These are phyloP conservation scores for Campoletis sonorensis DNA, from an alignment of 1,140 invertebrate genomes.

Conservation along the genomic window DNA sequence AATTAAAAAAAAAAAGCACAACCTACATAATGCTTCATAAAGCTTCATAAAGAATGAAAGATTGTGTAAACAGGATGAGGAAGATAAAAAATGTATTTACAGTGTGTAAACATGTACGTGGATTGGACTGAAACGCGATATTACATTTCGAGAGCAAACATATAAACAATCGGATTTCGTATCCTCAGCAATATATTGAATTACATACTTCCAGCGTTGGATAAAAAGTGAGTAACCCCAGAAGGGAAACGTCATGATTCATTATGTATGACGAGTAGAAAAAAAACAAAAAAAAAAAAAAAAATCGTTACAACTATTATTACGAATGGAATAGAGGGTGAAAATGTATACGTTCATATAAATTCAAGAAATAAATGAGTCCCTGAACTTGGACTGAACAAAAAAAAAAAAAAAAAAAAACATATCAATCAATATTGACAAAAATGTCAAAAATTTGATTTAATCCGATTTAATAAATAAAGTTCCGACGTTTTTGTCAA, in stretches of 20 bases:
- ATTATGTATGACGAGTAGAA: conserved; percentile 13
- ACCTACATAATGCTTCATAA: background rate
- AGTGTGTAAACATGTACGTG: background rate
- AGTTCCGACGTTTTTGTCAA: too few relatives aligned
- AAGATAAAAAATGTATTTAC: conserved; percentile 11
- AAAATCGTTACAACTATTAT: conserved; percentile 28
- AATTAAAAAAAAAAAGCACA: too few relatives aligned
- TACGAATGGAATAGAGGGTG: background rate
- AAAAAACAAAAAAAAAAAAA: conserved; percentile 1
- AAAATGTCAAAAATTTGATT: too few relatives aligned
- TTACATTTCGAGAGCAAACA: background rate
- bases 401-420: too few relatives aligned
- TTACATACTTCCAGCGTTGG: conserved; percentile 6
- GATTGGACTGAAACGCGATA: background rate
- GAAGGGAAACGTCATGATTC: conserved; percentile 34
- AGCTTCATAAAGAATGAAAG: conserved; percentile 16
- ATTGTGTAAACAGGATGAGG: background rate
- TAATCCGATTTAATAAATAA: too few relatives aligned
- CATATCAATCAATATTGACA: too few relatives aligned
- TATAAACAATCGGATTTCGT: background rate
- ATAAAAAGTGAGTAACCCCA: conserved; percentile 36
- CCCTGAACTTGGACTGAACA: too few relatives aligned
- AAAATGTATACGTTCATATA: background rate
- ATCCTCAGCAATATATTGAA: conserved; percentile 42
- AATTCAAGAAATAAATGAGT: too few relatives aligned